A percentile compares a stretch with the other conserved stretches of the same genome.
Evolutionary conservation across 2,113 vertebrate species (phyloP).

Genomic region (Oreocharis arfaki): DNA sequence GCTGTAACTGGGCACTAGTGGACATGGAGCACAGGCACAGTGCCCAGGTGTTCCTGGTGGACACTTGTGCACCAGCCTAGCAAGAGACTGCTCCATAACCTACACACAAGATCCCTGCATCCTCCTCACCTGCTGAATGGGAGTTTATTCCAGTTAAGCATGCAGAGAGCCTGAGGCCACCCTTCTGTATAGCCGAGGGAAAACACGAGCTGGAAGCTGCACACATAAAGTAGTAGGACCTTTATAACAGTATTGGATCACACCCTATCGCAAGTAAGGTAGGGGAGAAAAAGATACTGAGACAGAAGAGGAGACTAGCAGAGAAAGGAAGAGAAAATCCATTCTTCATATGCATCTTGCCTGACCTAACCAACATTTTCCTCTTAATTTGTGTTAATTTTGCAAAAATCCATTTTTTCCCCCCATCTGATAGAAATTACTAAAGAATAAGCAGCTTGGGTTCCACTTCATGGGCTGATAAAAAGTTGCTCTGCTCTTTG

Average conservation of each 20-base stretch:
- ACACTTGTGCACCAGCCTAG: neutral
- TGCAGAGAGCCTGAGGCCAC: neutral
- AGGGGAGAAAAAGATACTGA: neutral
- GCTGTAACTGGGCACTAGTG: neutral
- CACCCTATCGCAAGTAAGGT: neutral
- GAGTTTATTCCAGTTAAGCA: neutral
- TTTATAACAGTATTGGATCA: neutral
- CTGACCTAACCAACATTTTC: neutral
- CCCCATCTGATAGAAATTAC: neutral
- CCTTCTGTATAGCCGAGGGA: neutral
- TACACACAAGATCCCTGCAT: neutral
- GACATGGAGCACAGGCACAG: neutral
- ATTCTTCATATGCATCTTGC: neutral
- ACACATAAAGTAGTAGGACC: neutral
- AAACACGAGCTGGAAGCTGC: neutral
- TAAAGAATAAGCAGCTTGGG: neutral
- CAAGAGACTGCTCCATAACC: neutral
- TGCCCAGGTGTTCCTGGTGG: neutral
- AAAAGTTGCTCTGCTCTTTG: neutral
- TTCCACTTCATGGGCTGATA: neutral
- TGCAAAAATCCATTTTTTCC: neutral
- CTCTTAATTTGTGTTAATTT: neutral
- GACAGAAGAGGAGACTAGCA: neutral
- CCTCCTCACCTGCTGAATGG: neutral
- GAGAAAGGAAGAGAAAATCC: neutral